A percentile compares a stretch with the other conserved stretches of the same genome.
phyloP scores from a whole-genome alignment of 2,888 invertebrate species.

The Epsilonema sp. region DNA sequence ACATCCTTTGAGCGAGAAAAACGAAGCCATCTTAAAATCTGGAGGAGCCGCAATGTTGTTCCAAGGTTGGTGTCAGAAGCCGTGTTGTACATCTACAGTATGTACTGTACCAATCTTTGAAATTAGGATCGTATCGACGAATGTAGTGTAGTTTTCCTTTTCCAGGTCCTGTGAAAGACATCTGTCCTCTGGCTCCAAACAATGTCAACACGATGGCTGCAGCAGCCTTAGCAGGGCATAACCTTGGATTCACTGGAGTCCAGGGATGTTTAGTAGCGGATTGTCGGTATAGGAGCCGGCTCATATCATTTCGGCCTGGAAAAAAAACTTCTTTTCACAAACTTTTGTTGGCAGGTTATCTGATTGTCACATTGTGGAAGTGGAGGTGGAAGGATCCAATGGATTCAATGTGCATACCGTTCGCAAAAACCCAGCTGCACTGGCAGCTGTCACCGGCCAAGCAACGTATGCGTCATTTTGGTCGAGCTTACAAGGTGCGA shows the following conservation, averaged over 20 bases:
- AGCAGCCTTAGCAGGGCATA: constrained; percentile 37
- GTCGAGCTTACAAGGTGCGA: constrained; percentile 33
- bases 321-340: too few relatives aligned
- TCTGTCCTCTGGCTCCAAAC: constrained; percentile 40
- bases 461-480: constrained; percentile 38
- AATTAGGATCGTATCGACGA: too few relatives aligned
- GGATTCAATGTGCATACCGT: constrained; percentile 29
- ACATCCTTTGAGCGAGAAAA: constrained; percentile 32
- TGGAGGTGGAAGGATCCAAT: constrained; percentile 32
- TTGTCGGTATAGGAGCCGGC: constrained; percentile 36
- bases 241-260: constrained; percentile 37
- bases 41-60: too few relatives aligned
- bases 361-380: constrained; percentile 38
- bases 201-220: constrained; percentile 43
- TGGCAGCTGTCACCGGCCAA: constrained; percentile 37
- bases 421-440: constrained; percentile 36
- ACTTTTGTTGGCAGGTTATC: constrained; percentile 27
- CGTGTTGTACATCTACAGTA: too few relatives aligned
- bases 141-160: too few relatives aligned
- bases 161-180: constrained; percentile 35
- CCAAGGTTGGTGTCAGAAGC: too few relatives aligned
- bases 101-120: too few relatives aligned
- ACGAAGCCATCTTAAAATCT: too few relatives aligned
- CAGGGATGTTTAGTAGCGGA: constrained; percentile 36
- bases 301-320: too few relatives aligned